Evolutionary conservation across 2,888 invertebrate species (phyloP).

Genomic region (Syritta pipiens): DNA sequence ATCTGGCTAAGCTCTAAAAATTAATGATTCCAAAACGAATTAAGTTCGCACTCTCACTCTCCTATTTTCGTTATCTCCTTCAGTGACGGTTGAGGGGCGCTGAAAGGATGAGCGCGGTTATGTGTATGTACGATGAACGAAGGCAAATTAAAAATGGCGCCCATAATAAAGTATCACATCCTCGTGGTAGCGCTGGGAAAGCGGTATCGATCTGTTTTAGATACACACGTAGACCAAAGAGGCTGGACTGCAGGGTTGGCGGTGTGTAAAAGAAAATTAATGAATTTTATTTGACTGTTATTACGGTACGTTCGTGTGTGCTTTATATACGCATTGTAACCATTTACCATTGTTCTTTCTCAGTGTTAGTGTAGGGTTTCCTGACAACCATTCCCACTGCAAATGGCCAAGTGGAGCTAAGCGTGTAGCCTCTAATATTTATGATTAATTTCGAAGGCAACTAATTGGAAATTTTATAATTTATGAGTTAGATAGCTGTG

Average conservation of each 20-base stretch:
- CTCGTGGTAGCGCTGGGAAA: conserved; percentile 18
- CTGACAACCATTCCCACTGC: background rate
- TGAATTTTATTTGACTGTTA: conserved; percentile 60
- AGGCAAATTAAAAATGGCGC: conserved; percentile 64
- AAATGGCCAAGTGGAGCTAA: conserved; percentile 11
- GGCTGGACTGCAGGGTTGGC: conserved; percentile 4
- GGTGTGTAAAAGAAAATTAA: conserved; percentile 56
- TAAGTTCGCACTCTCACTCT: conserved; percentile 49
- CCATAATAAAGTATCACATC: conserved; percentile 61
- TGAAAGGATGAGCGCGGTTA: conserved; percentile 15
- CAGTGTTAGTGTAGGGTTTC: conserved; percentile 4
- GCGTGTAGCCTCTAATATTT: conserved; percentile 56
- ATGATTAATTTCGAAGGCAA: conserved; percentile 61
- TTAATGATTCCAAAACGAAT: conserved; percentile 75
- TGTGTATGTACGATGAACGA: conserved; percentile 3
- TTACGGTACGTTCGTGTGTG: conserved; percentile 48
- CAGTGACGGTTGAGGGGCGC: background rate
- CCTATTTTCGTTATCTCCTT: background rate
- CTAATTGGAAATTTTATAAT: conserved; percentile 67
- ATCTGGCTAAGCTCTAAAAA: conserved; percentile 79
- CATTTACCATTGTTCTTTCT: background rate
- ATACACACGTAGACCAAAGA: conserved; percentile 49
- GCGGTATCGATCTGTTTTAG: conserved; percentile 56
- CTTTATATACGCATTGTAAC: conserved; percentile 17
- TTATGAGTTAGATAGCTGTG: conserved; percentile 63